A percentile compares a stretch with the other conserved stretches of the same genome.
phyloP scores from a whole-genome alignment of 2,888 invertebrate genomes.

The Brachypalpus laphriformis region DNA sequence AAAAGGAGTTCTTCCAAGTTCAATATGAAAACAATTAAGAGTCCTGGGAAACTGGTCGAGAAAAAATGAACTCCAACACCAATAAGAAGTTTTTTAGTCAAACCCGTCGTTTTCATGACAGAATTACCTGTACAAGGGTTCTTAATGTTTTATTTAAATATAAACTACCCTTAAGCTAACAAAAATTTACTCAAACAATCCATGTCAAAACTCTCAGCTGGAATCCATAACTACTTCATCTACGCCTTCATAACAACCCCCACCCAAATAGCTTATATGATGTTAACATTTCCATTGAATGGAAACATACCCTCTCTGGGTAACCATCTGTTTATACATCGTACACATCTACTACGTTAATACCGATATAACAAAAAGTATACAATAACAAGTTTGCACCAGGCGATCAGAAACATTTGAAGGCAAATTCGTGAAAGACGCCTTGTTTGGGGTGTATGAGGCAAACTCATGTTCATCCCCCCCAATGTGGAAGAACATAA shows the following conservation, averaged over 20 bases:
- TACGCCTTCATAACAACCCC: background rate
- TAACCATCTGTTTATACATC: background rate
- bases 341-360: background rate
- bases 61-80: too few relatives aligned
- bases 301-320: background rate
- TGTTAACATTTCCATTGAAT: background rate
- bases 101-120: background rate
- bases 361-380: constrained; percentile 31
- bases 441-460: background rate
- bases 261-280: background rate
- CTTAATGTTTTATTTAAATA: too few relatives aligned
- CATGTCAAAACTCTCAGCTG: background rate
- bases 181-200: too few relatives aligned
- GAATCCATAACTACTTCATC: background rate
- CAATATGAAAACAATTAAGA: too few relatives aligned
- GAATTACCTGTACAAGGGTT: too few relatives aligned
- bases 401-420: constrained; percentile 10
- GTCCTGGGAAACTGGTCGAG: too few relatives aligned
- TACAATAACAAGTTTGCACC: constrained; percentile 41
- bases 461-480: background rate
- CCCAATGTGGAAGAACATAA: background rate
- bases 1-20: too few relatives aligned
- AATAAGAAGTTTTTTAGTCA: too few relatives aligned
- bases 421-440: background rate
- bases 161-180: too few relatives aligned